Evolutionary conservation across 2,797 vertebrate genomes (phyloP), one percentile per base, ranked within the genome.

Genomic region (Catharus ustulatus): DNA sequence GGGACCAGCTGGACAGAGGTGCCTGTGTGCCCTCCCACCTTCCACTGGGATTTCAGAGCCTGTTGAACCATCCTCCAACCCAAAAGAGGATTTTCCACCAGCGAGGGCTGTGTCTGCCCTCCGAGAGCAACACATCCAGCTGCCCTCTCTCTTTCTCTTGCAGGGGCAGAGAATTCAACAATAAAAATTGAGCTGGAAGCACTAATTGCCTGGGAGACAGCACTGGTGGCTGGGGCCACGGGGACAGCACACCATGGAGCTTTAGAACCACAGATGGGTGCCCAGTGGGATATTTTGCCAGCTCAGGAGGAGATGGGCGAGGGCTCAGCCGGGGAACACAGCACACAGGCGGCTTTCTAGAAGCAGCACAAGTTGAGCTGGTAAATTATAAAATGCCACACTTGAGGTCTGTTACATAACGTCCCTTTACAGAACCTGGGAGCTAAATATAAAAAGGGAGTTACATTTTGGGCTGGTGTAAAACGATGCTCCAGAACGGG

Each of bases 391-490:
- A 97, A 97, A 84, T 83, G 79, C 87, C 82, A 79, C 71, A 24
- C 94, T 95, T 55, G 94, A 95, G 96, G 94, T 92, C 91, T 95
- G 94, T 97, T 97, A 96, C 67, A 93, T 97, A 97, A 97, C 13
- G 15, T 91, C 92, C 90, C 87, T 92, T 94, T 82, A 69, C 94
- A 95, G 92, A 91, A 94, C 89, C 94, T 91, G 84, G 93, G 72
- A 97, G 95, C 96, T 97, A 97, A 97, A 97, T 97, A 97, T 97
- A 97, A 95, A 89, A 45, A 94, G n/a, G 73, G 82, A 94, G 54
- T 87, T 96, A 79, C 94, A 69, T 93, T 95, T 95, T 77, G 84
- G 94, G 91, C 78, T 92, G 85, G 89, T 75, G 81, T 63, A 92
- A 93, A 93, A 63, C 0, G 76, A 87, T 91, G 94, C 92, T 91